A percentile compares a stretch with the other conserved stretches of the same genome.
phyloP scores from a whole-genome alignment of 2,113 vertebrate species.

The Zosterops japonicus region DNA sequence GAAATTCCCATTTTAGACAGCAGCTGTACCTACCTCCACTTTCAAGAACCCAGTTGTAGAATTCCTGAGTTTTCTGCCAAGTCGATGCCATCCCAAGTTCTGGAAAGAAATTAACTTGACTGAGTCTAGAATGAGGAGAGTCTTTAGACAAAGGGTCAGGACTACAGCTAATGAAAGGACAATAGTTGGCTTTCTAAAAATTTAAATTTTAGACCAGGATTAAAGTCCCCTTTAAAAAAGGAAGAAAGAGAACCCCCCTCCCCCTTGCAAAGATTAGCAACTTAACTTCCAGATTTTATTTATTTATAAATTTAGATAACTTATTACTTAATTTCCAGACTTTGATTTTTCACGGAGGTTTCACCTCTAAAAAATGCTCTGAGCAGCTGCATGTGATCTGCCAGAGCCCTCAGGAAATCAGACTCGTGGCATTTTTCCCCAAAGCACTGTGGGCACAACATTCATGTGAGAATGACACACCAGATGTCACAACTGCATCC shows the following conservation, averaged over 20 bases:
- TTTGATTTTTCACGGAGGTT: neutral
- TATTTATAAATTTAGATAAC: neutral
- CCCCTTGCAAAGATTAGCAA: neutral
- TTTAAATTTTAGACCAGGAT: neutral
- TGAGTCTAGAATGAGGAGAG: neutral
- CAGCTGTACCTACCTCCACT: conserved; percentile 68
- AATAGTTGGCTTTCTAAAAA: neutral
- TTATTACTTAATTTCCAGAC: neutral
- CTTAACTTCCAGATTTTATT: neutral
- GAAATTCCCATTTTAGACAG: neutral
- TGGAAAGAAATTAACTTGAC: neutral
- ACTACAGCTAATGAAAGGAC: neutral
- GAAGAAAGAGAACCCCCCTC: neutral
- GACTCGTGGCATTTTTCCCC: fast-evolving
- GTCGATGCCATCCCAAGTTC: conserved; percentile 37
- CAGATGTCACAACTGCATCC: neutral
- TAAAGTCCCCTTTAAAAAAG: neutral
- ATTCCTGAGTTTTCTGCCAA: conserved; percentile 66
- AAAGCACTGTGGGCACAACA: neutral
- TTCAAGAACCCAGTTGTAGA: conserved; percentile 68
- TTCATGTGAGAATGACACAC: neutral
- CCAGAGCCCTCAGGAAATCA: neutral
- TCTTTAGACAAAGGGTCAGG: neutral
- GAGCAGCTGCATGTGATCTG: neutral
- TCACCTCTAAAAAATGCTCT: neutral